These are phyloP conservation scores for Notoglanidium macrostoma DNA, from an alignment of 2,797 vertebrate genomes.

Conservation along the genomic window DNA sequence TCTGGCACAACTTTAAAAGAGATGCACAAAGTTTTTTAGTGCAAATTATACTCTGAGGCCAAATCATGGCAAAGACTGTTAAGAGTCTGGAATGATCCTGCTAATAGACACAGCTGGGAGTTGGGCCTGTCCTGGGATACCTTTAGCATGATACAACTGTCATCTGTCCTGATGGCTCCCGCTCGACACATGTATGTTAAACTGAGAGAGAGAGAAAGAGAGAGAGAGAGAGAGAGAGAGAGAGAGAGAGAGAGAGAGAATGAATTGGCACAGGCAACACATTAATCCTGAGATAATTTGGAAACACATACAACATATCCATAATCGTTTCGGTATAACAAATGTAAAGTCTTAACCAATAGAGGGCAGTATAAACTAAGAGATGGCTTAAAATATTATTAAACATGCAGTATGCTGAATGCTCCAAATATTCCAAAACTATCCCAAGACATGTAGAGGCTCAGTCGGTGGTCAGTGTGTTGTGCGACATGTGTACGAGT, in stretches of 20 bases:
- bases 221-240: neutral
- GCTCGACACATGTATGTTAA: conserved; percentile 99
- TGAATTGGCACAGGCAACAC: neutral
- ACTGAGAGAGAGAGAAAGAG: conserved; percentile 74
- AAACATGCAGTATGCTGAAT: neutral
- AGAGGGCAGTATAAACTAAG: neutral
- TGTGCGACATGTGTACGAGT: neutral
- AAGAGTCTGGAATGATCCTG: neutral
- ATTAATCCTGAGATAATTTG: neutral
- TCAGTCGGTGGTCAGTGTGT: neutral
- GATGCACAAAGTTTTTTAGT: neutral
- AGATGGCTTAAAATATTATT: neutral
- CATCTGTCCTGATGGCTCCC: conserved; percentile 92
- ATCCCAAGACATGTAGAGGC: neutral
- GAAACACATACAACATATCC: neutral
- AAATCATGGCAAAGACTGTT: neutral
- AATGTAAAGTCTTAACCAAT: neutral
- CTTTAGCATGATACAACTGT: conserved; percentile 91
- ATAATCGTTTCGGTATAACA: neutral
- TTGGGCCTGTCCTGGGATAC: conserved; percentile 64
- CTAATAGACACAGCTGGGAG: neutral
- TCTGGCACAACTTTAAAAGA: too few species aligned
- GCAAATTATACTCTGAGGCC: neutral
- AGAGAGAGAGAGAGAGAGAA: neutral
- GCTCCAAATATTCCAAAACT: neutral